Evolutionary conservation across 2,888 invertebrate genomes (phyloP).

Genomic region (Hypomecis atomaria): DNA sequence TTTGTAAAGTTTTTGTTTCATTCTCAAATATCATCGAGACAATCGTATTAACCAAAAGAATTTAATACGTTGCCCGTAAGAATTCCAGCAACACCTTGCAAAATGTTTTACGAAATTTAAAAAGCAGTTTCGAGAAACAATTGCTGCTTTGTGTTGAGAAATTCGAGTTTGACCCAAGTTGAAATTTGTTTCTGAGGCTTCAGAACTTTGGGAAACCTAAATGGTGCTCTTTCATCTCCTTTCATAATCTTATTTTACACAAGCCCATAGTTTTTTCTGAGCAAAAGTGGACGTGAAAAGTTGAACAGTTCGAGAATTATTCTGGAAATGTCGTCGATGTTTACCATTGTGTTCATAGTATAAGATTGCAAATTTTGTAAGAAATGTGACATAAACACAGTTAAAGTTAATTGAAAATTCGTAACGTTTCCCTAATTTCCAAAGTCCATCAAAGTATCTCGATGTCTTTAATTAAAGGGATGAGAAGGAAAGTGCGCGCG

Average conservation of each 20-base stretch:
- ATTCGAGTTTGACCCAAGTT: conserved; percentile 60
- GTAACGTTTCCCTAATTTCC: conserved; percentile 35
- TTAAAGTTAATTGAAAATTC: conserved; percentile 27
- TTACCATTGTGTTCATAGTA: neutral
- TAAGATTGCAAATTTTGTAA: neutral
- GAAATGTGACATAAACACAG: conserved; percentile 15
- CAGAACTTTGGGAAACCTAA: conserved; percentile 67
- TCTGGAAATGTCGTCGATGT: neutral
- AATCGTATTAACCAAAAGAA: neutral
- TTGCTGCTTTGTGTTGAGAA: conserved; percentile 56
- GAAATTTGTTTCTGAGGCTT: conserved; percentile 69
- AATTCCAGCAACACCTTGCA: conserved; percentile 20
- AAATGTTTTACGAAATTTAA: conserved; percentile 49
- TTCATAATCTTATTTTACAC: conserved; percentile 50
- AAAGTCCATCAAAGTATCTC: conserved; percentile 55
- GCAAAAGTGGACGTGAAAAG: conserved; percentile 13
- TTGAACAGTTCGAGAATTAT: neutral
- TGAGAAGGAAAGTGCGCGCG: conserved; percentile 50
- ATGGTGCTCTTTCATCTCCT: conserved; percentile 59
- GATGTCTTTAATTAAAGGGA: conserved; percentile 70
- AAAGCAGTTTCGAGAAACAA: conserved; percentile 57
- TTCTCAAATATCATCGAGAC: neutral
- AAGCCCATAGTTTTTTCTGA: conserved; percentile 44
- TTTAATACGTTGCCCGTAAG: conserved; percentile 2
- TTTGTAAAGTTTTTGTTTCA: neutral